phyloP scores from a whole-genome alignment of 1,140 invertebrate species.

The Anastrepha obliqua region DNA sequence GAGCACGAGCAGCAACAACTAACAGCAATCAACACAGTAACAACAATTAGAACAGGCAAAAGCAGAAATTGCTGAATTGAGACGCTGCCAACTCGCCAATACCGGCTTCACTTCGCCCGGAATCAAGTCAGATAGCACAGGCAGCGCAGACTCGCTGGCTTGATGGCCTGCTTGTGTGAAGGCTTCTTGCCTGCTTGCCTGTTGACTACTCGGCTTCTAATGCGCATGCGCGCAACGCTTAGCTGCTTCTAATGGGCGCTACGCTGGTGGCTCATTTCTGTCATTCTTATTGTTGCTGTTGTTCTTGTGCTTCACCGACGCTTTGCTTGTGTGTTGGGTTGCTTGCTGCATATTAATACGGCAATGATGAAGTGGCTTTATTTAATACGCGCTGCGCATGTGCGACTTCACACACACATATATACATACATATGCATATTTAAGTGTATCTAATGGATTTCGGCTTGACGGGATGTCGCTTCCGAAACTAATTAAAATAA shows the following conservation, averaged over 20 bases:
- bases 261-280: not conserved
- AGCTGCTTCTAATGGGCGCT: conserved; percentile 30
- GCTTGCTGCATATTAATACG: conserved; percentile 1
- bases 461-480: not conserved
- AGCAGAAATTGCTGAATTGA: not conserved
- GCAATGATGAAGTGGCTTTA: conserved; percentile 37
- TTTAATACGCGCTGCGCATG: conserved; percentile 13
- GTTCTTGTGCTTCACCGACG: not conserved
- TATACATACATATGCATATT: too few species aligned
- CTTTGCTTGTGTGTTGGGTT: not conserved
- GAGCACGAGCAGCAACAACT: not conserved
- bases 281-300: not conserved
- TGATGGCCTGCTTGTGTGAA: not conserved
- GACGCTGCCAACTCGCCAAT: conserved; percentile 11
- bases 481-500: conserved; percentile 40
- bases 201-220: not conserved
- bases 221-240: conserved; percentile 38
- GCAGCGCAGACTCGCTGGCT: not conserved
- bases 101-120: not conserved
- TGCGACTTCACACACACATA: not conserved
- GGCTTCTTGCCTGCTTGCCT: not conserved
- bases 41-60: conserved; percentile 39
- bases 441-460: not conserved
- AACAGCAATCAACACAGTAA: not conserved
- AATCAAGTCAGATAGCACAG: not conserved